Base-by-base conservation (phyloP, 1,140 invertebrate genomes). In the Caerostris extrusa region DNA sequence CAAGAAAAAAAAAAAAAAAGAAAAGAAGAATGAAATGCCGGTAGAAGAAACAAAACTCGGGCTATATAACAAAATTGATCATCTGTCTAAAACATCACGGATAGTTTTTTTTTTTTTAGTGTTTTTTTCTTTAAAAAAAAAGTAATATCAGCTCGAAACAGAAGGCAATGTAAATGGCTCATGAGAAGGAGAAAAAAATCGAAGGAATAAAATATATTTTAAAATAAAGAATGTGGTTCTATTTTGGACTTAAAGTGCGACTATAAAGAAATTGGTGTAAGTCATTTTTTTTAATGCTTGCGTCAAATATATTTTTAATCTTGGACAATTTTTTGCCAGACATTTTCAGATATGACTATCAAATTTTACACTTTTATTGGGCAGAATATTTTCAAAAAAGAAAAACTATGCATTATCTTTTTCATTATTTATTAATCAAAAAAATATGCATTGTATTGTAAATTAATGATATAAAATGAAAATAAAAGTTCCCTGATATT, bases 71-170 rank as follows among this genome's bases (percentile, higher is more conserved):
- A 91, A 82, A 91, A 91, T 91, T 82, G 90, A 91, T 91, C 90
- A 91, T 91, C 90, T 91, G 90, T 91, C 90, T 81, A 60, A 82
- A 91, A 61, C 71, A 91, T 91, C 90, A 82, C 19, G 90, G 34
- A 91, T 7, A 89, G n/a, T 10, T 71, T 89, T 90, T 91, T 91
- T 91, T 7, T 89, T 90, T 91, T 91, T 91, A 1, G 34, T 12
- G 57, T 17, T 69, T 88, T 67, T 19, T 6, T 61, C 82, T 60
- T 67, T 88, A 56, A 64, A 50, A 77, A 89, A 71, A 89, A 89
- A 64, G 90, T 91, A 91, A 91, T 91, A 91, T 91, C 90, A 91
- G 90, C 71, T 64, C 90, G 56, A 91, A 91, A 82, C 90, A 91
- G 71, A 82, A 91, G 90, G 90, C 61, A 53, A 91, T 91, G 90